phyloP scores from a whole-genome alignment of 2,113 vertebrate species.

The Microcebus ravelobensis region DNA sequence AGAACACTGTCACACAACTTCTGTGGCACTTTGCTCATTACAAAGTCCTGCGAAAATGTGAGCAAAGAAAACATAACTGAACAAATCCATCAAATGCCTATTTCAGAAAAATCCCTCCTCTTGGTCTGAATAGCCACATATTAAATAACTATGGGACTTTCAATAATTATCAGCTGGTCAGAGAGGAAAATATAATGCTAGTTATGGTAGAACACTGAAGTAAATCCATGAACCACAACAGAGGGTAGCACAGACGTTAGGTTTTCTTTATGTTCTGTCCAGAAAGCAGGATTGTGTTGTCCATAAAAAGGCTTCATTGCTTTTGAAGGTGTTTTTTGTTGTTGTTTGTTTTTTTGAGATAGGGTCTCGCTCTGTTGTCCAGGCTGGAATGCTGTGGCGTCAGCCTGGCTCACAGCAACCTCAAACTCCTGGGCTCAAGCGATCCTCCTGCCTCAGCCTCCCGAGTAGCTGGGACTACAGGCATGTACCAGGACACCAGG shows the following conservation, averaged over 20 bases:
- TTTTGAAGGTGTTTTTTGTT: not conserved
- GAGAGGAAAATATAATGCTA: not conserved
- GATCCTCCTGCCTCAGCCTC: too few species aligned
- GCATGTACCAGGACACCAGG: too few species aligned
- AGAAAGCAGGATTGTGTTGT: not conserved
- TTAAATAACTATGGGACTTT: fast-evolving
- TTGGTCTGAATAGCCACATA: too few species aligned
- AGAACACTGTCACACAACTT: fast-evolving
- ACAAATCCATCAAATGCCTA: not conserved
- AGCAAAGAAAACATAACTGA: not conserved
- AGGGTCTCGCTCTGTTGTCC: too few species aligned
- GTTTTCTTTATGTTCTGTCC: too few species aligned
- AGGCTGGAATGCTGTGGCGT: too few species aligned
- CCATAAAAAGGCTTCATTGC: not conserved
- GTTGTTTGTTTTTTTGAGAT: too few species aligned
- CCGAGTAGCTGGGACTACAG: too few species aligned
- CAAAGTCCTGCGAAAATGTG: not conserved
- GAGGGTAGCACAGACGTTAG: too few species aligned
- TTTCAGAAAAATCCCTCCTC: not conserved
- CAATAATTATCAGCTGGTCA: not conserved
- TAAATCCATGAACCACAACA: not conserved
- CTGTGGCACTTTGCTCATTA: fast-evolving
- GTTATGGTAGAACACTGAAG: too few species aligned
- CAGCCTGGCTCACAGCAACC: too few species aligned
- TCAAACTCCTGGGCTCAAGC: too few species aligned